Base-by-base conservation (phyloP, 2,113 vertebrate genomes). In the Bubo bubo region DNA sequence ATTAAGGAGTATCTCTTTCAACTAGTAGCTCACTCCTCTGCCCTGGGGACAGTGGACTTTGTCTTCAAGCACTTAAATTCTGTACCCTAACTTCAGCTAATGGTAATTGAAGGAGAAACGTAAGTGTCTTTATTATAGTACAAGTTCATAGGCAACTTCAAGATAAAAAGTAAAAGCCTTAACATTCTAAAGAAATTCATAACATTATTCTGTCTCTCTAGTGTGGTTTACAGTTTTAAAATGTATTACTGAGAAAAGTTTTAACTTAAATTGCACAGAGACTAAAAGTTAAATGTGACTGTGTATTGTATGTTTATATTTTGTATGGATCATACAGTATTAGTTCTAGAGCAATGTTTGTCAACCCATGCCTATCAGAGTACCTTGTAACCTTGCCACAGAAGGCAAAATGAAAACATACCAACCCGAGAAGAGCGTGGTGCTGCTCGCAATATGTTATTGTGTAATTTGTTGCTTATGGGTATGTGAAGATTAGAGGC, bases 311-410 rank as follows among this genome's bases (percentile, higher is more conserved):
- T 81, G 55, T 80, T 50, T 93, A 8, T 94, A 47, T 88, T 94
- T 92, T 87, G 23, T 91, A 34, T 85, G 17, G 34, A 73, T 50
- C 22, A 10, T 47, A 60, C 30, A 89, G 96, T 94, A 19, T 96
- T 95, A 87, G 35, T 62, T 94, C 80, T 93, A 80, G 94, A 95
- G 89, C 87, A 79, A 28, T 75, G 55, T 77, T 90, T 84, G 56
- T 80, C 43, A 74, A 10, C n/a, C 47, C 7, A 2, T 30, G 64
- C 67, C 86, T 92, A 82, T 86, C 37, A 37, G 37, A 84, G 21
- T 64, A 75, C 26, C 1, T 49, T 80, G 30, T 55, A 80, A 68
- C 59, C n/a, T 52, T 77, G 35, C 71, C 47, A 17, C 26, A 74
- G 60, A 84, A 56, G 43, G 80, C 50, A 81, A 63, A 86, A 52